Base-by-base conservation (phyloP, 2,113 vertebrate genomes). In the Chaetodon auriga region DNA sequence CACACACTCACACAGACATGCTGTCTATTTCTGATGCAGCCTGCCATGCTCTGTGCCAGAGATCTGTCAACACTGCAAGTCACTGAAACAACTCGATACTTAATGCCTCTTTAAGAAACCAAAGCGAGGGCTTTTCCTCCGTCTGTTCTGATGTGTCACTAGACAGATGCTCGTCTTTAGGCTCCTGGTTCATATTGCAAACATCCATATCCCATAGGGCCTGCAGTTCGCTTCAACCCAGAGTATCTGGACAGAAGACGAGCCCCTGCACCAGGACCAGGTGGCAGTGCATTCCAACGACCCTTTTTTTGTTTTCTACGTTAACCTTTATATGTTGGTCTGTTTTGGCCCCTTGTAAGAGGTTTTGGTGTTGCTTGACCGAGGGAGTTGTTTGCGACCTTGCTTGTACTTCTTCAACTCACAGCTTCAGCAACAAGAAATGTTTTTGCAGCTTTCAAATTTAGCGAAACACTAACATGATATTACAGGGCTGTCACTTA, bases 161-260 rank as follows among this genome's bases (percentile, higher is more conserved):
- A 43, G 68, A 81, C 66, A 77, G 70, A 48, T 84, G 35, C 63
- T 81, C 84, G 79, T 66, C 23, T 82, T 35, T 58, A 30, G 73
- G 80, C 75, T 80, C 3, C 45, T 74, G 78, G 66, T 85, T 85
- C 74, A 82, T 78, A 25, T 89, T 87, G 77, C 86, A 78, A 81
- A 90, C 85, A 49, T 91, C 61, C 88, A 71, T 92, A 85, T 95
- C 72, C 73, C 51, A n/a, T 92, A 96, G 95, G 95, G 30, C 95
- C 95, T 53, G 95, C 94, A 38, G 41, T 95, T 73, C 83, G 78
- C 83, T 95, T 90, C 94, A 96, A 96, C 86, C 92, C 93, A 43
- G 89, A 93, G 77, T 95, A 95, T 93, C 88, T 96, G 92, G 94
- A 95, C 84, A 92, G 93, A 89, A 90, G 95, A 91, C 84, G 90